Percentiles rank a stretch among this genome's conserved stretches.
These are phyloP conservation scores for Eutrigla gurnardus DNA, from an alignment of 2,797 vertebrate species.

Conservation along the genomic window DNA sequence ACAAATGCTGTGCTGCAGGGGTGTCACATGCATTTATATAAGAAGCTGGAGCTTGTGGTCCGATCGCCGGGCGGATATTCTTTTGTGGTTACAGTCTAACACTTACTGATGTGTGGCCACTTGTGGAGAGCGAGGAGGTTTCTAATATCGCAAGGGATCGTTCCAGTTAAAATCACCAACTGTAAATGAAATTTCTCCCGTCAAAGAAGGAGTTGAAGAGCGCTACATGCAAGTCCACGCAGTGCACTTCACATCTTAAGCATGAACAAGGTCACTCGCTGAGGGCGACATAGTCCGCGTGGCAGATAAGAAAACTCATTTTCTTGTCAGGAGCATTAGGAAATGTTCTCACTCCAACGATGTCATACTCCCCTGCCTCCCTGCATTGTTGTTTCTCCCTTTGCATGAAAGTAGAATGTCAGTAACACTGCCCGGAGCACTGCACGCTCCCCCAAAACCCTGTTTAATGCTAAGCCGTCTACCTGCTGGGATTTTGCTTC, in stretches of 20 bases:
- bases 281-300: slow-evolving; percentile 41
- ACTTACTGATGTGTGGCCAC: not conserved
- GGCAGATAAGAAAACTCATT: slow-evolving; percentile 64
- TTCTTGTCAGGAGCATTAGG: slow-evolving; percentile 43
- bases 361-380: slow-evolving; percentile 56
- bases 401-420: slow-evolving; percentile 37
- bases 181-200: slow-evolving; percentile 7
- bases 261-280: slow-evolving; percentile 52
- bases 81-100: slow-evolving; percentile 31
- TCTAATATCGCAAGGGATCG: slow-evolving; percentile 34
- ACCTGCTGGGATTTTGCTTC: slow-evolving; percentile 54
- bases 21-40: slow-evolving; percentile 69
- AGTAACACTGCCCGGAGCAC: slow-evolving; percentile 20
- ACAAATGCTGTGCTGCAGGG: slow-evolving; percentile 88
- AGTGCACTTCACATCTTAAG: slow-evolving; percentile 17
- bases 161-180: slow-evolving; percentile 23
- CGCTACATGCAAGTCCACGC: slow-evolving; percentile 25
- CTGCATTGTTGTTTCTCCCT: slow-evolving; percentile 19
- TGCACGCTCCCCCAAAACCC: slow-evolving; percentile 31
- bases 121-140: not conserved
- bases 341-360: slow-evolving; percentile 50
- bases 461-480: slow-evolving; percentile 34
- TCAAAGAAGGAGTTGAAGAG: slow-evolving; percentile 18
- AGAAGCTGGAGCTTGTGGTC: slow-evolving; percentile 24
- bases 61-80: slow-evolving; percentile 52